phyloP scores from a whole-genome alignment of 2,888 invertebrate species.

The Tupiocoris notatus region DNA sequence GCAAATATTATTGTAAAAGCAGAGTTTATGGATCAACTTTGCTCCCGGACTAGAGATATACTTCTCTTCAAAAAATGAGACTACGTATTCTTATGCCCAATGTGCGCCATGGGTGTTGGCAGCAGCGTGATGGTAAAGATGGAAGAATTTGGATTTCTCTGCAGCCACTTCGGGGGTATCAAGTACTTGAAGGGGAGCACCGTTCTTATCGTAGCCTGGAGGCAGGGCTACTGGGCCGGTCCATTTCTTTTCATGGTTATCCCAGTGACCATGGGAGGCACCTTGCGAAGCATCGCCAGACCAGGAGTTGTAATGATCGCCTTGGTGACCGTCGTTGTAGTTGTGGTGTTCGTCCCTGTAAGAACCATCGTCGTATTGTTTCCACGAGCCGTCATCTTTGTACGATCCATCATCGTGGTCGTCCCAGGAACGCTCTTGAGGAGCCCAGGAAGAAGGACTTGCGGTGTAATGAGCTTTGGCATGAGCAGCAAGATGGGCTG shows the following conservation, averaged over 20 bases:
- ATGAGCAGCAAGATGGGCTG: conserved; percentile 62
- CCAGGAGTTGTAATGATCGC: background rate
- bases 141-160: conserved; percentile 22
- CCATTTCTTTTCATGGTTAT: conserved; percentile 28
- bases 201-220: conserved; percentile 34
- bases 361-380: conserved; percentile 7
- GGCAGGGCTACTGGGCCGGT: conserved; percentile 33
- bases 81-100: no score
- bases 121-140: conserved; percentile 17
- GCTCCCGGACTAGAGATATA: no score
- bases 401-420: conserved; percentile 7
- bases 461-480: conserved; percentile 43
- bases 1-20: no score
- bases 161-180: conserved; percentile 39
- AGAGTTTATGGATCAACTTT: no score
- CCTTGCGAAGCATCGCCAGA: background rate
- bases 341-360: background rate
- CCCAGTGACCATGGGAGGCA: conserved; percentile 8
- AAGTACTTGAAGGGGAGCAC: conserved; percentile 23
- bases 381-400: background rate
- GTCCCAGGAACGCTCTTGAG: conserved; percentile 11
- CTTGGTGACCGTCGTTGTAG: conserved; percentile 17
- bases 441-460: background rate
- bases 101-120: no score
- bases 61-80: no score